These are phyloP conservation scores for Tineola bisselliella DNA, from an alignment of 2,888 invertebrate genomes.

Conservation along the genomic window DNA sequence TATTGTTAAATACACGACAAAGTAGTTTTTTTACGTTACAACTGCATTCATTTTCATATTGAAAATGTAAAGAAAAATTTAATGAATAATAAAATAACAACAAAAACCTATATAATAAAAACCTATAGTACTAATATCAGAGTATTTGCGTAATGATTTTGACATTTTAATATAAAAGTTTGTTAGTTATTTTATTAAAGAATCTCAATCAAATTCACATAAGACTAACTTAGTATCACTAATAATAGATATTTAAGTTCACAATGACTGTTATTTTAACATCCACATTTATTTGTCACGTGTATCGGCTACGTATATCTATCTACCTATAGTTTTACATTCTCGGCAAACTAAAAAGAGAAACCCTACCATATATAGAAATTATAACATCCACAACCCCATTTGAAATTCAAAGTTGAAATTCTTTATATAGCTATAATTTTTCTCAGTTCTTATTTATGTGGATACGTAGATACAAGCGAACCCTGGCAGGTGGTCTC, in stretches of 20 bases:
- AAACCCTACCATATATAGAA: not conserved
- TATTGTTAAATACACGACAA: constrained; percentile 41
- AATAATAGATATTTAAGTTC: too few species aligned
- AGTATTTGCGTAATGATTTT: too few species aligned
- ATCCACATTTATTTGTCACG: not conserved
- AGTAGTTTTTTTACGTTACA: constrained; percentile 20
- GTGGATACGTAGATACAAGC: constrained; percentile 38
- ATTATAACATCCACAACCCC: constrained; percentile 1
- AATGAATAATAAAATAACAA: too few species aligned
- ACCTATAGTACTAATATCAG: too few species aligned
- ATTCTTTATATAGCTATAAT: constrained; percentile 55
- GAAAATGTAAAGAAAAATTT: not conserved
- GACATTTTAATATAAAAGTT: too few species aligned
- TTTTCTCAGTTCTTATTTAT: constrained; percentile 58
- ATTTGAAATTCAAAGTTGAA: constrained; percentile 26
- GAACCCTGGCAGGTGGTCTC: constrained; percentile 60
- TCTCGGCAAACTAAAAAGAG: constrained; percentile 2
- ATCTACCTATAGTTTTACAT: not conserved
- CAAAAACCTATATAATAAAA: too few species aligned
- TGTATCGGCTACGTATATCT: not conserved
- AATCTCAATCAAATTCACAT: too few species aligned
- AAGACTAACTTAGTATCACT: too few species aligned
- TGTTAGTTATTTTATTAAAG: too few species aligned
- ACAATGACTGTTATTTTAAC: too few species aligned
- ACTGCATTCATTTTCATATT: not conserved